Conservation (phyloP, 2,797 vertebrate genomes). For the Eulemur albifrons region DNA sequence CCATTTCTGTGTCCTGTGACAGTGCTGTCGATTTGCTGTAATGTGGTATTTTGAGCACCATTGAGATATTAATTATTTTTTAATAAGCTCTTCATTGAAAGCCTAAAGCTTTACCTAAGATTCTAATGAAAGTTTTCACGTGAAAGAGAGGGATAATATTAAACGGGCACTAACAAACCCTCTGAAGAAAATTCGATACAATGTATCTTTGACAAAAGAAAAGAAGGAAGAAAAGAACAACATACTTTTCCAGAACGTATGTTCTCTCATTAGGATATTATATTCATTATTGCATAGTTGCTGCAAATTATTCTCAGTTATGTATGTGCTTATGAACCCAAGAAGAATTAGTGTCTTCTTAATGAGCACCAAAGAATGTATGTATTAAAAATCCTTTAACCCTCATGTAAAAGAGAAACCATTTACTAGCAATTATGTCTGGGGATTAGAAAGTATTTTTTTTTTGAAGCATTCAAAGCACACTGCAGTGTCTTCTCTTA, state of each 20-base stretch:
- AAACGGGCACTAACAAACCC: conserved; percentile 52
- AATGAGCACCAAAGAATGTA: conserved; percentile 58
- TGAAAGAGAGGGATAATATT: conserved; percentile 61
- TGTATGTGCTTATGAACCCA: conserved; percentile 46
- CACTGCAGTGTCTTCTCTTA: neutral
- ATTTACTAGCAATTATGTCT: conserved; percentile 27
- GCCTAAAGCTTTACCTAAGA: conserved; percentile 58
- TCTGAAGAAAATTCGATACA: conserved; percentile 47
- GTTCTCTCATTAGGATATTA: conserved; percentile 41
- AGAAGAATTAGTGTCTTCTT: conserved; percentile 55
- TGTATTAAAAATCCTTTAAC: conserved; percentile 55
- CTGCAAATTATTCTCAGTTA: conserved; percentile 49
- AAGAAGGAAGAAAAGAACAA: conserved; percentile 23
- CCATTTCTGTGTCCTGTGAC: conserved; percentile 1
- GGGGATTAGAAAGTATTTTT: conserved; percentile 36
- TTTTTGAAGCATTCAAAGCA: neutral
- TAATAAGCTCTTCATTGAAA: conserved; percentile 64
- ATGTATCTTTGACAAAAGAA: conserved; percentile 29
- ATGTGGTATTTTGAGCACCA: conserved; percentile 63
- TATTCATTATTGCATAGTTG: neutral
- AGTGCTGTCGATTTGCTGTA: neutral
- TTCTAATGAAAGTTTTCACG: conserved; percentile 66
- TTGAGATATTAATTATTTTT: conserved; percentile 76
- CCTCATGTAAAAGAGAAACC: conserved; percentile 8
- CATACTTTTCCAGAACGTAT: neutral